phyloP scores from a whole-genome alignment of 2,888 invertebrate genomes.

The Macrophya annulata region DNA sequence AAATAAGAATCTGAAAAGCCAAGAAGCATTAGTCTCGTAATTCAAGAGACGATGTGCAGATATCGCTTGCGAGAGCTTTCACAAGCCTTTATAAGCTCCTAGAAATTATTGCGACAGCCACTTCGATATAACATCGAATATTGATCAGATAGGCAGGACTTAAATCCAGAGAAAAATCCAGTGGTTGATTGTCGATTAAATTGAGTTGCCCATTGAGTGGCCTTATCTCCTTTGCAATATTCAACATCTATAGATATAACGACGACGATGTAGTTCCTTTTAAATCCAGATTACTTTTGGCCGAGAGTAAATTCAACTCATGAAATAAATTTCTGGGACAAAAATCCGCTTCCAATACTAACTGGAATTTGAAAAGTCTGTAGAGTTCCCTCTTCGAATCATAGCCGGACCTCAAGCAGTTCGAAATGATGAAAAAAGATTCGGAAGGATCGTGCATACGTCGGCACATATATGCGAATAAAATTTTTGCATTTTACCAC shows the following conservation, averaged over 20 bases:
- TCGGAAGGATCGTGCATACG: too few relatives aligned
- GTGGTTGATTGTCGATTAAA: not conserved
- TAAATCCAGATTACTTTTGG: not conserved
- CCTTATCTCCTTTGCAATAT: not conserved
- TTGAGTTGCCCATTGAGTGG: not conserved
- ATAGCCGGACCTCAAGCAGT: not conserved
- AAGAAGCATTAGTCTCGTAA: not conserved
- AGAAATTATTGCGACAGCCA: not conserved
- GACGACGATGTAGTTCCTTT: not conserved
- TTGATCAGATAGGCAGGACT: not conserved
- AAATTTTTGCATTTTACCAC: not conserved
- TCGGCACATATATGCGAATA: not conserved
- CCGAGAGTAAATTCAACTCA: not conserved
- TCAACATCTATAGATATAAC: slow-evolving; percentile 9
- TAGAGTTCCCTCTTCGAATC: not conserved
- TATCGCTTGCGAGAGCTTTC: not conserved
- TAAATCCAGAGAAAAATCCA: not conserved
- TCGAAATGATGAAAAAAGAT: not conserved
- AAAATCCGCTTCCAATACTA: not conserved
- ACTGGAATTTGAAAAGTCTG: not conserved
- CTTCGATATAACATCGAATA: slow-evolving; percentile 4
- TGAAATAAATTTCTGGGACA: slow-evolving; percentile 1
- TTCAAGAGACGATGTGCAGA: not conserved
- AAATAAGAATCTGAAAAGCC: not conserved
- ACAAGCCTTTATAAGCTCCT: not conserved